Evolutionary conservation across 2,888 invertebrate species (phyloP).

Genomic region (Augiades crinisus): DNA sequence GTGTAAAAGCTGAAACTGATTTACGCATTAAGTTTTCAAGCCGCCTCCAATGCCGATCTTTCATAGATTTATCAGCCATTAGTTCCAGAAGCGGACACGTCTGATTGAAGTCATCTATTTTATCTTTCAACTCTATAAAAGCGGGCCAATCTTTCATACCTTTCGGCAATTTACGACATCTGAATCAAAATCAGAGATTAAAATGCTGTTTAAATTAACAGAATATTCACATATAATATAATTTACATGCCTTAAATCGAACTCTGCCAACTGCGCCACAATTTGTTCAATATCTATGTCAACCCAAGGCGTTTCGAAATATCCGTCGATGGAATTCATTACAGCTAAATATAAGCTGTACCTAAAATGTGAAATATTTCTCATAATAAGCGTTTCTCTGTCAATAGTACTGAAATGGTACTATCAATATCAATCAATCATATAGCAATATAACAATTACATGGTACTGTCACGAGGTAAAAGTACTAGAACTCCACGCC

Average conservation of each 20-base stretch:
- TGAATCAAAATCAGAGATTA: constrained; percentile 40
- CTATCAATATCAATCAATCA: too few species aligned
- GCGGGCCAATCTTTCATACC: constrained; percentile 95
- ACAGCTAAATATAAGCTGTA: constrained; percentile 88
- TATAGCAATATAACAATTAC: too few species aligned
- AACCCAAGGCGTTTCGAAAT: constrained; percentile 91
- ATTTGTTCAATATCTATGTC: constrained; percentile 93
- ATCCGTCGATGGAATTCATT: constrained; percentile 92
- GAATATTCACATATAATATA: too few species aligned
- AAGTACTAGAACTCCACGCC: too few species aligned
- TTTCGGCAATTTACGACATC: constrained; percentile 91
- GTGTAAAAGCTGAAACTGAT: too few species aligned
- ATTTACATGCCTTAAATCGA: constrained; percentile 85
- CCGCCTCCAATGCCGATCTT: constrained; percentile 89
- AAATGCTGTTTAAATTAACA: not conserved
- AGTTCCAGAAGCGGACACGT: constrained; percentile 92
- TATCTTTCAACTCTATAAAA: constrained; percentile 90
- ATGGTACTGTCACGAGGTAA: too few species aligned
- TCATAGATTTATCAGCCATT: constrained; percentile 94
- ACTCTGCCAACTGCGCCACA: constrained; percentile 89
- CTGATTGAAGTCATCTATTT: constrained; percentile 95
- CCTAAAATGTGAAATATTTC: constrained; percentile 44
- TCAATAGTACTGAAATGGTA: too few species aligned
- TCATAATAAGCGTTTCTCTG: too few species aligned
- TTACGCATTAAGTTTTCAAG: constrained; percentile 74